These are phyloP conservation scores for Cryptoprocta ferox DNA, from an alignment of 2,797 vertebrate genomes.

Conservation along the genomic window DNA sequence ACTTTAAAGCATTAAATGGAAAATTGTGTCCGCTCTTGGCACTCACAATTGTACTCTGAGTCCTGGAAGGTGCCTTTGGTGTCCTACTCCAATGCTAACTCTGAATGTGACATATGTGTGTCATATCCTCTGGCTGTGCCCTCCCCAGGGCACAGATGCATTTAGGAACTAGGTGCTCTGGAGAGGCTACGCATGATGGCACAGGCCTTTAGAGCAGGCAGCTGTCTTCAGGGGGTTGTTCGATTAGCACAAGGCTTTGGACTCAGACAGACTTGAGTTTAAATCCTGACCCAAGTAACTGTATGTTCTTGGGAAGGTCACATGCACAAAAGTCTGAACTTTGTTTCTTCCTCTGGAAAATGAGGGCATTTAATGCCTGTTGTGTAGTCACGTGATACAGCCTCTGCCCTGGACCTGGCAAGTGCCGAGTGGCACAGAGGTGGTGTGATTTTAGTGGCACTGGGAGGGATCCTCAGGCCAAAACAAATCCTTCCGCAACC, in stretches of 20 bases:
- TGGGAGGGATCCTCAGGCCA: not conserved
- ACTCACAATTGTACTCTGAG: not conserved
- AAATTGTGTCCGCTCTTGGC: not conserved
- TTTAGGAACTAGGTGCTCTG: not conserved
- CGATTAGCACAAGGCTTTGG: not conserved
- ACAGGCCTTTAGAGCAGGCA: not conserved
- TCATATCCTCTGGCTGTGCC: not conserved
- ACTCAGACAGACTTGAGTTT: not conserved
- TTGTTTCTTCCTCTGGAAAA: slow-evolving; percentile 20
- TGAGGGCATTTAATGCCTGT: not conserved
- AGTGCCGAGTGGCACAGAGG: not conserved
- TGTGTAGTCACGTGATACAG: not conserved
- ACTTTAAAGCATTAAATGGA: not conserved
- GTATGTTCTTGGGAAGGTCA: not conserved
- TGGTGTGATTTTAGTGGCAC: not conserved
- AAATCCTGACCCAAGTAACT: not conserved
- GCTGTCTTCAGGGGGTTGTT: not conserved
- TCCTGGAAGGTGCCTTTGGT: not conserved
- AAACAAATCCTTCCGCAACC: not conserved
- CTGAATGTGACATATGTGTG: not conserved
- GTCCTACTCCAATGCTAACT: not conserved
- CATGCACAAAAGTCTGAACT: not conserved
- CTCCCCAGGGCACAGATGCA: not conserved
- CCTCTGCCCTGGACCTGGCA: not conserved
- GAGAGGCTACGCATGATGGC: not conserved